Conservation (phyloP, 2,113 vertebrate genomes). For the Halcyon malimbica region DNA sequence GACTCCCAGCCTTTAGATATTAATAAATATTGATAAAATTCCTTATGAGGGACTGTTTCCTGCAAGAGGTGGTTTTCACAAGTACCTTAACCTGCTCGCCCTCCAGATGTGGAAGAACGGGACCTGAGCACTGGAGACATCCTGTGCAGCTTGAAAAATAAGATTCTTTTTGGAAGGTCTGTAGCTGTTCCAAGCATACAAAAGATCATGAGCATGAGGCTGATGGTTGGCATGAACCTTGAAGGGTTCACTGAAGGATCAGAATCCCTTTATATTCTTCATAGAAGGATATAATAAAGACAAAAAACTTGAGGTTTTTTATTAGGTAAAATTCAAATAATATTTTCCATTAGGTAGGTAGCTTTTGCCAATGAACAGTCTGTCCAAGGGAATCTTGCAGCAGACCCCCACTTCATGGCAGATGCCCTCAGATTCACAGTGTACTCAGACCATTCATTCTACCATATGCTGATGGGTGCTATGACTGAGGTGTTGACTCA, state of each 20-base stretch:
- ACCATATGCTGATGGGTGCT: not conserved
- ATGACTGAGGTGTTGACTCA: not conserved
- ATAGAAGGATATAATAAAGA: not conserved
- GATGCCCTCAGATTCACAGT: rapidly evolving
- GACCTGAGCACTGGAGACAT: not conserved
- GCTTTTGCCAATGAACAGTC: not conserved
- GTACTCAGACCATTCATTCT: not conserved
- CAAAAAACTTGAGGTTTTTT: not conserved
- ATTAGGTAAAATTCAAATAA: not conserved
- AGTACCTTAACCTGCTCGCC: not conserved
- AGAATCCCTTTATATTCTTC: not conserved
- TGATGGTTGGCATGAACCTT: not conserved
- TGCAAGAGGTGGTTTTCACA: not conserved
- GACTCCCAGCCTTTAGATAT: no score
- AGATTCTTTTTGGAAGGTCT: not conserved
- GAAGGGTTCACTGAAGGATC: not conserved
- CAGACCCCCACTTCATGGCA: not conserved
- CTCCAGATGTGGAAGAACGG: not conserved
- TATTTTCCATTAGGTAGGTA: not conserved
- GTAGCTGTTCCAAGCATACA: not conserved
- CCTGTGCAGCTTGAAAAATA: not conserved
- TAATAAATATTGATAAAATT: no score
- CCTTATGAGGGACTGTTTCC: not conserved
- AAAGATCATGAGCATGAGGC: rapidly evolving
- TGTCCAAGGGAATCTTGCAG: not conserved